Conservation (phyloP, 2,888 invertebrate species). For the Tiliacea citrago region DNA sequence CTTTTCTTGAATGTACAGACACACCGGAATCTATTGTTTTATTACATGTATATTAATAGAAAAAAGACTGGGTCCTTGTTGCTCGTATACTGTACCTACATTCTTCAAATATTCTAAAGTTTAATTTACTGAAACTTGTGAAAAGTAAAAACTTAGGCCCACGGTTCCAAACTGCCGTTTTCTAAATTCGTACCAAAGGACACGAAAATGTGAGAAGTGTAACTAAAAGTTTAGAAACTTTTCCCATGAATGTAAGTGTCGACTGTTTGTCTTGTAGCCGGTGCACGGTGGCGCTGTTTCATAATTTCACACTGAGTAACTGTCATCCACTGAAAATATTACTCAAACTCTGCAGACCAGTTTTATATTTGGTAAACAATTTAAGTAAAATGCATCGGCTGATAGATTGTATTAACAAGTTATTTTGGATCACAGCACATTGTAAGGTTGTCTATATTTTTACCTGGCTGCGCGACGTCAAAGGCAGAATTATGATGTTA, state of each 20-base stretch:
- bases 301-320: neutral
- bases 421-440: neutral
- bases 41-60: no score
- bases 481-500: no score
- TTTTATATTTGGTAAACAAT: conserved; percentile 1
- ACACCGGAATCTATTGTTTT: no score
- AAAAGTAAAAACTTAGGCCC: conserved; percentile 6
- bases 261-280: neutral
- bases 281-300: neutral
- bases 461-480: no score
- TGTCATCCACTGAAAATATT: neutral
- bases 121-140: neutral
- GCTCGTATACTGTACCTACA: neutral
- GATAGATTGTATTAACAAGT: neutral
- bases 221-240: conserved; percentile 14
- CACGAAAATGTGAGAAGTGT: conserved; percentile 13
- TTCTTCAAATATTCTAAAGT: neutral
- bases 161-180: conserved; percentile 5
- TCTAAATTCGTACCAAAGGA: conserved; percentile 1
- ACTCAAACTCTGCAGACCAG: neutral
- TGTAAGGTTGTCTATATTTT: neutral
- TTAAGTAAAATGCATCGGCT: neutral
- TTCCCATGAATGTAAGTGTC: conserved; percentile 17
- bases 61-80: neutral
- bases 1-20: no score